A percentile compares a stretch with the other conserved stretches of the same genome.
phyloP scores from a whole-genome alignment of 2,888 invertebrate species.

The Phyllotreta striolata region DNA sequence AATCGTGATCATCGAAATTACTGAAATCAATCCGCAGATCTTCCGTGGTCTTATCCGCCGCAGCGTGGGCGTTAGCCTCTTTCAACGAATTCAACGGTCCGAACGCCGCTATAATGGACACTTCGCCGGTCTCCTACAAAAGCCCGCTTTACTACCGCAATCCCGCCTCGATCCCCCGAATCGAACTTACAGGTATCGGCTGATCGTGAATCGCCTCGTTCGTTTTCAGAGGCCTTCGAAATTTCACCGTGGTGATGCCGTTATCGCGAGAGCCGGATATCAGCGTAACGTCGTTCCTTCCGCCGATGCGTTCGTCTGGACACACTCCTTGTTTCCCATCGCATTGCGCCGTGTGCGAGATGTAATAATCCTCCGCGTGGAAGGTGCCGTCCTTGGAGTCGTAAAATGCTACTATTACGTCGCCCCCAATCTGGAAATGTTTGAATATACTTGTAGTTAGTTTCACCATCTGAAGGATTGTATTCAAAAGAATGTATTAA shows the following conservation, averaged over 20 bases:
- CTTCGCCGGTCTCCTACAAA: constrained; percentile 10
- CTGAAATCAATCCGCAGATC: constrained; percentile 85
- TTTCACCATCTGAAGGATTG: too few species aligned
- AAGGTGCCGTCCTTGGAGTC: constrained; percentile 69
- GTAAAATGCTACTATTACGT: constrained; percentile 84
- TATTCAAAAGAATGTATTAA: too few species aligned
- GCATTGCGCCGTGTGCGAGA: constrained; percentile 82
- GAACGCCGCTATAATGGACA: constrained; percentile 81
- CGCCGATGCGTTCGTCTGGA: constrained; percentile 80
- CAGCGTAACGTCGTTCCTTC: constrained; percentile 70
- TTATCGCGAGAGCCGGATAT: constrained; percentile 80
- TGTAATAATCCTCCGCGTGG: constrained; percentile 84
- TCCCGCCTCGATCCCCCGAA: not conserved
- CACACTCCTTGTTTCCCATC: constrained; percentile 86
- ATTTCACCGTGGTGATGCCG: constrained; percentile 83
- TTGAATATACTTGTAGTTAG: too few species aligned
- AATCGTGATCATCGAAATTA: constrained; percentile 73
- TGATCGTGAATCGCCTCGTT: constrained; percentile 76
- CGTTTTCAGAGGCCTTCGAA: constrained; percentile 83
- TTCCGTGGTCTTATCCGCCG: constrained; percentile 73
- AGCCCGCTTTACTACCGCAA: not conserved
- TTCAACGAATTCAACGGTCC: constrained; percentile 81
- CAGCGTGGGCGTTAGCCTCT: constrained; percentile 86
- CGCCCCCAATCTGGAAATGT: constrained; percentile 69
- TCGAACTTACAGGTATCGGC: constrained; percentile 65